Conservation (phyloP, 2,888 invertebrate species). For the Drosophila niveifrons region DNA sequence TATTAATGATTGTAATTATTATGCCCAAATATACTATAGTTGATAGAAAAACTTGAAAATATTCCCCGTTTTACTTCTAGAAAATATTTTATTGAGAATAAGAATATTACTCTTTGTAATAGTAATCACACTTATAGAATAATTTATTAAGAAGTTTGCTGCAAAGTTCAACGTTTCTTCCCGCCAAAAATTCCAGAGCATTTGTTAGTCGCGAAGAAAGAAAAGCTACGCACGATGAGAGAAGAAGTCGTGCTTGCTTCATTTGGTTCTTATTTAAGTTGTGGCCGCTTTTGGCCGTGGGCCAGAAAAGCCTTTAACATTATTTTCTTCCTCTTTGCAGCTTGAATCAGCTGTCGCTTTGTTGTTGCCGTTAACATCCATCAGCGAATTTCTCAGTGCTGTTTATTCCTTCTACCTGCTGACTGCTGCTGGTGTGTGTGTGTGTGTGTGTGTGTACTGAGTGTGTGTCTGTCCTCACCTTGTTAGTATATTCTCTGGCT, state of each 20-base stretch:
- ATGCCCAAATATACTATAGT: no score
- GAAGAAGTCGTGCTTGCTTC: conserved; percentile 23
- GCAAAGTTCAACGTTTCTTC: no score
- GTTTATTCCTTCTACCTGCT: conserved; percentile 18
- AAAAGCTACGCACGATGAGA: background rate
- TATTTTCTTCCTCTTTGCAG: conserved; percentile 36
- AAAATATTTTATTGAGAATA: no score
- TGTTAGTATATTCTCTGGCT: conserved; percentile 51
- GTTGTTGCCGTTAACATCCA: conserved; percentile 67
- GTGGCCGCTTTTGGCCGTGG: conserved; percentile 49
- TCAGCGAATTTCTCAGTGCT: conserved; percentile 42
- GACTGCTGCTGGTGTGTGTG: no score
- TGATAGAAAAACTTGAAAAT: no score
- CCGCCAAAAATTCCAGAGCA: no score
- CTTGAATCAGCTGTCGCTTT: conserved; percentile 64
- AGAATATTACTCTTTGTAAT: no score
- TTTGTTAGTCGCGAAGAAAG: conserved; percentile 4
- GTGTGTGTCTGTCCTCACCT: conserved; percentile 26
- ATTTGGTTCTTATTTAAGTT: conserved; percentile 66
- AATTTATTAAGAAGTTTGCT: no score
- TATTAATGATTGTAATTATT: no score
- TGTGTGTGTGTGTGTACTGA: background rate
- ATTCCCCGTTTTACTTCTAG: no score
- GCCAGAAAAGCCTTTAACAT: conserved; percentile 58
- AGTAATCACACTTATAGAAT: no score